Evolutionary conservation across 2,797 vertebrate genomes (phyloP), one percentile per base, ranked within the genome.

Genomic region (Morelia viridis): DNA sequence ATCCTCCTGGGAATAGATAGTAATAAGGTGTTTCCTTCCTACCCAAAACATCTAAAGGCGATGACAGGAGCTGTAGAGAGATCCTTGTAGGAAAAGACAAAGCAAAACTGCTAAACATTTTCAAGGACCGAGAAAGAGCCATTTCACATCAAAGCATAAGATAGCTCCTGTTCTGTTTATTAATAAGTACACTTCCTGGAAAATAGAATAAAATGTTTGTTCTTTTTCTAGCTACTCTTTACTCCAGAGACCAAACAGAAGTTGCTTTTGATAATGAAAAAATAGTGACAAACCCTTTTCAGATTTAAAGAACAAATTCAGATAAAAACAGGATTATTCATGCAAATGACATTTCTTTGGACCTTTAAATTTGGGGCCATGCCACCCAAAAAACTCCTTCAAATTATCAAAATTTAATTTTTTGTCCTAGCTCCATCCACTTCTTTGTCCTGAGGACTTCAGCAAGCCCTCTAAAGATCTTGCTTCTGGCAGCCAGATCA

Each of bases 151-250:
- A 68, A 95, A 93, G 31, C 65, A 53, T 95, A 56, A 4, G 19
- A 90, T 71, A 15, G 88, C 95, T 96, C 83, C 94, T 91, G n/a
- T 96, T 96, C 94, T 95, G 93, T 35, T 93, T 1, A 92, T 85
- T 93, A 93, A 93, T 92, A 92, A 88, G 24, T n/a, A 5, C 4
- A 35, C 6, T 91, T 94, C 93, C 91, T 13, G 91, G 92, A 94
- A 95, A 94, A 76, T 56, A 26, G 41, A 24, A 4, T 9, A 15
- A 89, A 60, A 15, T 61, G 3, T 0, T 0, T 86, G 3, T 83
- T 24, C 58, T 19, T 85, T 93, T 95, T 94, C 92, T 92, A 17
- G 60, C 80, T 90, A 87, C 31, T 13, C 1, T 31, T 87, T 7
- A 19, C 19, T 8, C 11, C 62, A 92, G 86, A 88, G 90, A 94